Evolutionary conservation across 1,140 invertebrate genomes (phyloP), one percentile per base, ranked within the genome.

Genomic region (Zelostemma sp.): DNA sequence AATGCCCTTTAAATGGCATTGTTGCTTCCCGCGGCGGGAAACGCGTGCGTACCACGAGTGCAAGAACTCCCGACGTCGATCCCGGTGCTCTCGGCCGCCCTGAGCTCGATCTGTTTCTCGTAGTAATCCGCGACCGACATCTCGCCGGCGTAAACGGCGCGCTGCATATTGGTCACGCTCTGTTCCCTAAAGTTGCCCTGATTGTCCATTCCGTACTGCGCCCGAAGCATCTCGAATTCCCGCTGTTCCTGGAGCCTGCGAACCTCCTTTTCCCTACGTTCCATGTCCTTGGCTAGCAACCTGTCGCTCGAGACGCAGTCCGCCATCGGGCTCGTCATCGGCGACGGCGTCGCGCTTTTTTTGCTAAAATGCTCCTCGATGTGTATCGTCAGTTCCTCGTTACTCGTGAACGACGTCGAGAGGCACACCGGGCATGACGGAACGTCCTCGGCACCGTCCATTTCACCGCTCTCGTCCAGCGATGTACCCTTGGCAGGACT

Each of bases 181-280:
- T 95, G 93, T 72, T 93, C 92, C 31, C 90, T 88, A 84, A 93
- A 94, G 72, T 92, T 93, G 21, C 90, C 91, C 72, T 93, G 91
- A 83, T 94, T 93, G 73, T 95, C 93, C 94, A 96, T 95, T 0
- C 95, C 94, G 82, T 95, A 95, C 77, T 94, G 92, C 8, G 93
- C 93, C 73, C 92, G 87, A 9, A 95, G 78, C 80, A 93, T 83
- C 74, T 93, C 91, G 81, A 95, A 95, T 80, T 95, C 93, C 56
- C 91, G 87, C 73, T 94, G 90, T 77, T 95, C 93, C 33, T 91
- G 84, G 55, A 90, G 86, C 49, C 88, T 88, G 73, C 91, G 87
- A 1, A 91, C 91, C 76, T 93, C 91, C 59, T 90, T 88, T 62
- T 94, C 93, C 15, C 84, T 79, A 58, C 86, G 88, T 72, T 89